Evolutionary conservation across 2,113 vertebrate genomes (phyloP), one percentile per base, ranked within the genome.

Genomic region (Dasyornis broadbenti): DNA sequence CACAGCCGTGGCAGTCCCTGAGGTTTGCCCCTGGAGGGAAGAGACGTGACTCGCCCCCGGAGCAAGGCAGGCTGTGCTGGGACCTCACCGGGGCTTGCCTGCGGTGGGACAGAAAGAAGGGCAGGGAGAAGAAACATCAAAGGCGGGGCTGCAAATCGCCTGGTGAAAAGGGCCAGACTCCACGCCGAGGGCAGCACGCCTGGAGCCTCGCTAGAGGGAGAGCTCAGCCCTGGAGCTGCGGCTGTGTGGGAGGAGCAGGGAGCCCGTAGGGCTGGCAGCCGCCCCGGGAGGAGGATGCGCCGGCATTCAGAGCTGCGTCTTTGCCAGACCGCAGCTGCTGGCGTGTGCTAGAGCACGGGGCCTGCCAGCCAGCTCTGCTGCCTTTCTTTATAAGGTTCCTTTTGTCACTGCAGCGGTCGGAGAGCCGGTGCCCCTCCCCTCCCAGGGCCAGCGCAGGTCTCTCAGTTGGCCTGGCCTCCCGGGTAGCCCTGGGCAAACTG

Each of bases 371-470:
- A 30, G 82, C 88, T 47, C 57, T 3, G 44, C 89, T 77, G 79
- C 35, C 44, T 22, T 64, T 16, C 89, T 92, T 90, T 89, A 77
- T 86, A 92, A 94, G 91, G 91, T 31, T 70, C 75, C 63, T 92
- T 64, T 40, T 61, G 89, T 90, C 52, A 31, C 49, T 28, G 76
- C 86, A 16, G 82, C 76, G 33, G 21, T 15, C 49, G 24, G 44
- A 19, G 89, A 72, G 66, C 44, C 11, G 12, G 8, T 37, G 53
- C 27, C 33, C 17, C n/a, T 30, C n/a, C 75, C 13, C 42, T 35
- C 26, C 71, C n/a, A 24, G 37, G 70, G 35, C 75, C 75, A 31
- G 28, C 8, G 12, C 80, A 49, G 80, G 80, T 65, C 59, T 82
- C 21, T 71, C 63, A 49, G 63, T 57, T 76, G 63, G 63, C 64